phyloP scores from a whole-genome alignment of 2,797 vertebrate species.

The Lutjanus campechanus region DNA sequence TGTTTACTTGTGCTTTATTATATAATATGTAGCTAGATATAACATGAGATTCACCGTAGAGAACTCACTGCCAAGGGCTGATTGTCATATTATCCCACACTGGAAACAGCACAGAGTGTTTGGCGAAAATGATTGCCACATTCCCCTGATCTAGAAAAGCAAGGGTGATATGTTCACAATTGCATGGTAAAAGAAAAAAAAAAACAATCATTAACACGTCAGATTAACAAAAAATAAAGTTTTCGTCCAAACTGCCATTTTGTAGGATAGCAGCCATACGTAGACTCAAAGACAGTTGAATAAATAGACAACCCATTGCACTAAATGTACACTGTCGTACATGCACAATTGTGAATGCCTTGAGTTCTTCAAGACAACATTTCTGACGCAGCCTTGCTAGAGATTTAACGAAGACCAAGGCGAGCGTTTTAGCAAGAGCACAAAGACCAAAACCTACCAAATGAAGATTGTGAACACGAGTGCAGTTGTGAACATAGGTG shows the following conservation, averaged over 20 bases:
- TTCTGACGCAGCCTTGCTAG: slow-evolving; percentile 45
- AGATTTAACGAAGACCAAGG: slow-evolving; percentile 18
- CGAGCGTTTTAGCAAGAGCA: slow-evolving; percentile 62
- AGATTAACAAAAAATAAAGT: slow-evolving; percentile 37
- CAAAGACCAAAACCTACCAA: slow-evolving; percentile 67
- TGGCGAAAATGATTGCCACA: slow-evolving; percentile 21
- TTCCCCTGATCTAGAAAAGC: slow-evolving; percentile 20
- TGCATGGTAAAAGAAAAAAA: slow-evolving; percentile 28
- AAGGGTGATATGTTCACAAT: slow-evolving; percentile 64
- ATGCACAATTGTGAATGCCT: slow-evolving; percentile 67
- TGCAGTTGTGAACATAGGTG: slow-evolving; percentile 64
- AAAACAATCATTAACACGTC: slow-evolving; percentile 49
- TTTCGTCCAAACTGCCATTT: slow-evolving; percentile 85
- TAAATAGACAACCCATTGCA: slow-evolving; percentile 71
- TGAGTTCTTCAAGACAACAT: slow-evolving; percentile 32
- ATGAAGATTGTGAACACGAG: slow-evolving; percentile 45
- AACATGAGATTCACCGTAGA: slow-evolving; percentile 50
- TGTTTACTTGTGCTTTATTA: slow-evolving; percentile 54
- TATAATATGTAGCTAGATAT: slow-evolving; percentile 38
- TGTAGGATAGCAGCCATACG: slow-evolving; percentile 89
- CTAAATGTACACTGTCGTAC: slow-evolving; percentile 69
- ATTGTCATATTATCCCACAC: slow-evolving; percentile 44
- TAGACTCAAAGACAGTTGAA: slow-evolving; percentile 69
- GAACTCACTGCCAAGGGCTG: slow-evolving; percentile 75
- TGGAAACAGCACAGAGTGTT: slow-evolving; percentile 52